These are phyloP conservation scores for Piliocolobus tephrosceles DNA, from an alignment of 2,113 vertebrate genomes.

Conservation along the genomic window DNA sequence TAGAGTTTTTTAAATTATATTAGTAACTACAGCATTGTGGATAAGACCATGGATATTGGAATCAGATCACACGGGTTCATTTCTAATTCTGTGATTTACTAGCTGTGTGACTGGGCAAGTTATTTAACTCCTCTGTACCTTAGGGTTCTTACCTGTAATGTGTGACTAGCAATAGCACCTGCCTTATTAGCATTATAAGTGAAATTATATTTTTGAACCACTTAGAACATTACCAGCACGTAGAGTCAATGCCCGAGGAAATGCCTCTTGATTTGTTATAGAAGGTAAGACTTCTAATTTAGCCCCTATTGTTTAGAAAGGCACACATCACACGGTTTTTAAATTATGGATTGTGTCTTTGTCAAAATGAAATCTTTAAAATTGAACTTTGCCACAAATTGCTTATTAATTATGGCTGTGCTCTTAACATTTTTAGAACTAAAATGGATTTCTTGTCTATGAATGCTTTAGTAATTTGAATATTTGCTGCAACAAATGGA, in stretches of 20 bases:
- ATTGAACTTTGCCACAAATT: not conserved
- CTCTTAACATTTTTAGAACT: not conserved
- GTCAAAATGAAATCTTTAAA: conserved; percentile 27
- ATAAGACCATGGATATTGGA: not conserved
- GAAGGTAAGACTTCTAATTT: conserved; percentile 15
- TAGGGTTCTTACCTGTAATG: not conserved
- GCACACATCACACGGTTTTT: not conserved
- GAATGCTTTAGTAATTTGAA: conserved; percentile 10
- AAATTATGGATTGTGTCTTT: not conserved
- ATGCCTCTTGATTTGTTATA: not conserved
- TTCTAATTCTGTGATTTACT: not conserved
- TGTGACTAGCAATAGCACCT: not conserved
- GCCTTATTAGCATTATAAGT: not conserved
- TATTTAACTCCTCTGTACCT: not conserved
- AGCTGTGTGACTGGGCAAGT: not conserved
- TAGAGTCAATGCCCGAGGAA: not conserved
- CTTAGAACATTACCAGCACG: not conserved
- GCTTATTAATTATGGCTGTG: not conserved
- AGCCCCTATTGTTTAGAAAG: not conserved
- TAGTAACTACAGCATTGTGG: not conserved
- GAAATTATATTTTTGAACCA: not conserved
- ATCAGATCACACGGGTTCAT: not conserved
- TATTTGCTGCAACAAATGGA: conserved; percentile 7
- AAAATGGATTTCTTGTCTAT: conserved; percentile 17
- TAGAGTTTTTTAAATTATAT: not conserved